Conservation (phyloP, 2,797 vertebrate species). For the Semaprochilodus insignis region DNA sequence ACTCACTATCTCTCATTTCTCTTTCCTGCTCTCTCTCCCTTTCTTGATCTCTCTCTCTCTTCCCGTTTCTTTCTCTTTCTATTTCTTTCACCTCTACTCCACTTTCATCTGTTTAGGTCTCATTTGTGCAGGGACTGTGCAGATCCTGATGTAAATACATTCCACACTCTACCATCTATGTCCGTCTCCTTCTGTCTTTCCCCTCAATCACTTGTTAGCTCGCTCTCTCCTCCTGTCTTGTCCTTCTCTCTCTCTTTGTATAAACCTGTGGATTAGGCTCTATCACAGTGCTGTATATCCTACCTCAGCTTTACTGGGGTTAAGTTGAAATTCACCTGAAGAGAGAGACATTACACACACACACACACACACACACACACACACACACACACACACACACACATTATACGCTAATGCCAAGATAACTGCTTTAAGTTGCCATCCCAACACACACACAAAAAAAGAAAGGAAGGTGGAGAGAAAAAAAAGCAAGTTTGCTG, state of each 20-base stretch:
- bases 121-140: too few relatives aligned
- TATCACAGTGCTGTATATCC: conserved; percentile 8
- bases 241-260: not conserved
- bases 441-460: conserved; percentile 9
- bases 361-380: not conserved
- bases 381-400: conserved; percentile 3
- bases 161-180: too few relatives aligned
- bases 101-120: too few relatives aligned
- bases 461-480: not conserved
- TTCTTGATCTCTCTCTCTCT: not conserved
- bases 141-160: too few relatives aligned
- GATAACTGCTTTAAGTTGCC: conserved; percentile 7
- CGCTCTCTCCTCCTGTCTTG: not conserved
- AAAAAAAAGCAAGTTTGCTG: conserved; percentile 16
- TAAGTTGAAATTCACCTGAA: conserved; percentile 10
- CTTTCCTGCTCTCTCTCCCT: not conserved
- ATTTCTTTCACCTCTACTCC: not conserved
- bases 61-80: not conserved
- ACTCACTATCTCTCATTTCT: not conserved
- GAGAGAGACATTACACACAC: conserved; percentile 2
- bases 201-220: not conserved
- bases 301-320: not conserved
- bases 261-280: conserved; percentile 10
- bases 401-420: conserved; percentile 9
- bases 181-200: not conserved